phyloP scores from a whole-genome alignment of 1,140 invertebrate genomes.

The Pogonognathellus flavescens region DNA sequence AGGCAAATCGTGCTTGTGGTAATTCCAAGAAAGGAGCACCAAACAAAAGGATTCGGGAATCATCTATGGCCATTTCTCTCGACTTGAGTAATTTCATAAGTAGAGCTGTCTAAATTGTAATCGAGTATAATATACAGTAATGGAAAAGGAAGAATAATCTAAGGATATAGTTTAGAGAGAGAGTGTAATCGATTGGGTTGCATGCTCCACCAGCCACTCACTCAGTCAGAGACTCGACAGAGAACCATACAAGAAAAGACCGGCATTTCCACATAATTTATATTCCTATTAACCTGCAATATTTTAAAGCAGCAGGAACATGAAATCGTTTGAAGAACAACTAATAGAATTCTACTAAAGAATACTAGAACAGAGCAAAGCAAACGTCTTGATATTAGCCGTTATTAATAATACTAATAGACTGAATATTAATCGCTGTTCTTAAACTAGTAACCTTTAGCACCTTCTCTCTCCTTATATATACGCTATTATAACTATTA shows the following conservation, averaged over 20 bases:
- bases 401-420: constrained; percentile 10
- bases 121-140: constrained; percentile 12
- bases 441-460: not conserved
- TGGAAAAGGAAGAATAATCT: not conserved
- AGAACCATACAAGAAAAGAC: constrained; percentile 16
- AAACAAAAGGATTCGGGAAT: not conserved
- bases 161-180: no score
- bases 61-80: not conserved
- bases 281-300: constrained; percentile 50
- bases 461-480: no score
- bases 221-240: not conserved
- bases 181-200: not conserved
- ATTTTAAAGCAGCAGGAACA: constrained; percentile 37
- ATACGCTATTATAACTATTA: no score
- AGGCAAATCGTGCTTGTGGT: not conserved
- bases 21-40: not conserved
- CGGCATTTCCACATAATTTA: constrained; percentile 14
- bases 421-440: not conserved
- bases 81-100: constrained; percentile 7
- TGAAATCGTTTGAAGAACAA: not conserved
- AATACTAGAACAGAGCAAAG: not conserved
- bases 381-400: not conserved
- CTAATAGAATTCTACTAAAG: not conserved
- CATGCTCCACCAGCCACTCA: not conserved
- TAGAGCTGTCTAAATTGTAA: constrained; percentile 1